These are phyloP conservation scores for Anarhynchus alexandrinus DNA, from an alignment of 2,113 vertebrate genomes.

Conservation along the genomic window DNA sequence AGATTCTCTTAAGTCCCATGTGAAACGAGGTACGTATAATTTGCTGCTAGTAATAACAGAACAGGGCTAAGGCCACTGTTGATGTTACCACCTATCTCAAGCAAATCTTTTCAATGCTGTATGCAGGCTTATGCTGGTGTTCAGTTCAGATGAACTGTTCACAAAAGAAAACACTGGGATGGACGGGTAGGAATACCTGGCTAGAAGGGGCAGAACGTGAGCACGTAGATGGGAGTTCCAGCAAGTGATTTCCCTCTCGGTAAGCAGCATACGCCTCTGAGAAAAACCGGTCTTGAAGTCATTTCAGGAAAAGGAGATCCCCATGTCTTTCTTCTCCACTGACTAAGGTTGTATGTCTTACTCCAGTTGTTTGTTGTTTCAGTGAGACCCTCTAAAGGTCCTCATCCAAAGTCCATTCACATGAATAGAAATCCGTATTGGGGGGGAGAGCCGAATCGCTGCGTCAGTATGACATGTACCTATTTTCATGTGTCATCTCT, in stretches of 20 bases:
- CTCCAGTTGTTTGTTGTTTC: not conserved
- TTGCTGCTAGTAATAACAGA: not conserved
- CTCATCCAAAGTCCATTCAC: not conserved
- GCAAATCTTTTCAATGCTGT: not conserved
- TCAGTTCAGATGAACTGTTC: not conserved
- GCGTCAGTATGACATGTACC: not conserved
- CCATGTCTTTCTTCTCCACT: not conserved
- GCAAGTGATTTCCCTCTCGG: not conserved
- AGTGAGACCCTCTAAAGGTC: not conserved
- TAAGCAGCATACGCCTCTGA: not conserved
- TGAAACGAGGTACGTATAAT: constrained; percentile 36
- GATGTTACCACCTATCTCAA: not conserved
- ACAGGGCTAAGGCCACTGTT: not conserved
- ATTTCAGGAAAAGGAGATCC: not conserved
- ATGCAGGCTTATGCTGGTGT: not conserved
- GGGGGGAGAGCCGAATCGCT: not conserved
- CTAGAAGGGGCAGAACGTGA: not conserved
- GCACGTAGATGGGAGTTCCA: not conserved
- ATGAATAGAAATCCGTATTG: not conserved
- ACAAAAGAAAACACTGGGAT: not conserved
- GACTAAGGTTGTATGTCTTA: not conserved
- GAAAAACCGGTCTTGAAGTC: not conserved
- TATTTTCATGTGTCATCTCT: not conserved
- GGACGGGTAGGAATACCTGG: not conserved
- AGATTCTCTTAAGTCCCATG: not conserved